Conservation (phyloP, 2,113 vertebrate genomes). For the Procavia capensis region DNA sequence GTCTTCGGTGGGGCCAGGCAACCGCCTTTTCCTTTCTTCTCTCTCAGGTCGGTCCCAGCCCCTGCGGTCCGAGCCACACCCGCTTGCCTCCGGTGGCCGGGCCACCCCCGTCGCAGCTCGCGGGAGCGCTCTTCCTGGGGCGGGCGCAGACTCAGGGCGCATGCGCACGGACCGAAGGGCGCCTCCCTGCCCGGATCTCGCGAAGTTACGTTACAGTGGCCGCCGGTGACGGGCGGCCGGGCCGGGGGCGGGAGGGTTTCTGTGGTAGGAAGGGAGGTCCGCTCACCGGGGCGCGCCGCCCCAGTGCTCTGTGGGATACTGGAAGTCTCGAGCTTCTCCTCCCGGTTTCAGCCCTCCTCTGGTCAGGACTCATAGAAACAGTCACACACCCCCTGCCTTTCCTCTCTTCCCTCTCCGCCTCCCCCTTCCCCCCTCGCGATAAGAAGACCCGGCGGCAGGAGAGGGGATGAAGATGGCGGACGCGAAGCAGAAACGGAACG, state of each 20-base stretch:
- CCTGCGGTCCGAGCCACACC: slow-evolving; percentile 55
- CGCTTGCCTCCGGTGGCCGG: slow-evolving; percentile 67
- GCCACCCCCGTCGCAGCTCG: slow-evolving; percentile 14
- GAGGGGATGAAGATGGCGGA: slow-evolving; percentile 99
- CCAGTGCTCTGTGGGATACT: slow-evolving; percentile 95
- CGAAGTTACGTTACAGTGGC: slow-evolving; percentile 71
- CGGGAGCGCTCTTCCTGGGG: slow-evolving; percentile 61
- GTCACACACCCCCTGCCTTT: slow-evolving; percentile 19
- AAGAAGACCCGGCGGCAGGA: slow-evolving; percentile 88
- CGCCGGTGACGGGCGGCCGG: slow-evolving; percentile 1
- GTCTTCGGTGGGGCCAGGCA: neutral
- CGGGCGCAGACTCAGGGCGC: slow-evolving; percentile 4
- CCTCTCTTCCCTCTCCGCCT: slow-evolving; percentile 31
- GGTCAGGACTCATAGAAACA: slow-evolving; percentile 31
- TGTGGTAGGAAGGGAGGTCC: slow-evolving; percentile 79
- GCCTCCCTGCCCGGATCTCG: slow-evolving; percentile 76
- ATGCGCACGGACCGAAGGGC: slow-evolving; percentile 48
- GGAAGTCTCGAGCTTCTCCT: slow-evolving; percentile 79
- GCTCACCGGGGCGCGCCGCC: slow-evolving; percentile 83
- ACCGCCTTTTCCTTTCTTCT: slow-evolving; percentile 51
- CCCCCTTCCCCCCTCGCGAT: slow-evolving; percentile 73
- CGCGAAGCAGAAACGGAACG: slow-evolving; percentile 99
- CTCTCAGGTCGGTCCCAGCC: slow-evolving; percentile 60
- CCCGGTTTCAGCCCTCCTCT: slow-evolving; percentile 45
- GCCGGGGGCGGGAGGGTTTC: slow-evolving; percentile 60